Evolutionary conservation across 2,113 vertebrate species (phyloP), one percentile per base, ranked within the genome.

Genomic region (Chionomys nivalis): DNA sequence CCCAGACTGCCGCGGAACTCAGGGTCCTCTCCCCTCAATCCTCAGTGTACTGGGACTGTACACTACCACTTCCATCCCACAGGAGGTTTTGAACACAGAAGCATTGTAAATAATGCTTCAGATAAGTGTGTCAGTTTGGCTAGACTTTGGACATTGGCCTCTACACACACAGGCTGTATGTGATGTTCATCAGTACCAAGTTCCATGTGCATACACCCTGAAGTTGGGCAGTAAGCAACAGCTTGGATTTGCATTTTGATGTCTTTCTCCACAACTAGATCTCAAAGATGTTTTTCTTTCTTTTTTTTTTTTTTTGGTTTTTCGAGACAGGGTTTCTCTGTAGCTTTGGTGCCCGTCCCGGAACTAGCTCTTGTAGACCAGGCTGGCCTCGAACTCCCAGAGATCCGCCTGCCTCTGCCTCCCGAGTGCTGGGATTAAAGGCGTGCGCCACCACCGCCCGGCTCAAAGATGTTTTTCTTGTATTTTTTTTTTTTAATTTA

Each of bases 281-380:
- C 72, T 89, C 17, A 68, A 89, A 96, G 16, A 82, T 89, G 66
- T 94, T 82, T 89, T 90, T 44, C 52, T 95, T 61, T 11, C 75
- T 65, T 87, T 96, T 90, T 96, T 72, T 70, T 70, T 96, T n/a
- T 36, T 36, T n/a, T n/a, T n/a, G n/a, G n/a, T n/a, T n/a, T n/a
- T n/a, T n/a, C n/a, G n/a, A n/a, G n/a, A n/a, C n/a, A n/a, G n/a
- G n/a, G n/a, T n/a, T n/a, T n/a, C n/a, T n/a, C n/a, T n/a, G n/a
- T n/a, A n/a, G n/a, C n/a, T n/a, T n/a, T n/a, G n/a, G n/a, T n/a
- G n/a, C n/a, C n/a, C n/a, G n/a, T n/a, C n/a, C n/a, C n/a, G n/a
- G n/a, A n/a, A n/a, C n/a, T n/a, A n/a, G n/a, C n/a, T n/a, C n/a
- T n/a, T n/a, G n/a, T n/a, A n/a, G n/a, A n/a, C n/a, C n/a, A n/a